Evolutionary conservation across 2,797 vertebrate species (phyloP).

Genomic region (Sternotherus odoratus): DNA sequence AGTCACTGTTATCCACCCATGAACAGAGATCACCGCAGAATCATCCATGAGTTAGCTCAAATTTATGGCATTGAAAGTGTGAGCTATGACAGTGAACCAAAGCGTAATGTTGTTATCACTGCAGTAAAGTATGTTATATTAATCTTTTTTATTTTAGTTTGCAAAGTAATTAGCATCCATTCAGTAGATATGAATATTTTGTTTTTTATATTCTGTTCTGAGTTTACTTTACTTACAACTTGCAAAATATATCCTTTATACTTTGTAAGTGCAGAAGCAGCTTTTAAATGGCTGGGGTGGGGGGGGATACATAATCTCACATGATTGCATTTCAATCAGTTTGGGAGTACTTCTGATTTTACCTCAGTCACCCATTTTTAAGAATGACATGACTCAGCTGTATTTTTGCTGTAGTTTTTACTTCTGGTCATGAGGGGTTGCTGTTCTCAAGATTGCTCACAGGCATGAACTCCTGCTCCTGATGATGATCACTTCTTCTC

Average conservation of each 20-base stretch:
- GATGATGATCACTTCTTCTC: not conserved
- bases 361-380: not conserved
- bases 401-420: not conserved
- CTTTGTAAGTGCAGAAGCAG: not conserved
- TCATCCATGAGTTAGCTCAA: slow-evolving; percentile 96
- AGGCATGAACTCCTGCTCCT: not conserved
- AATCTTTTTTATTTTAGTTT: slow-evolving; percentile 5
- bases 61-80: slow-evolving; percentile 93
- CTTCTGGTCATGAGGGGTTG: not conserved
- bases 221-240: slow-evolving; percentile 6
- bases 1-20: slow-evolving; percentile 96
- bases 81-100: slow-evolving; percentile 98
- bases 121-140: slow-evolving; percentile 85
- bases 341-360: not conserved
- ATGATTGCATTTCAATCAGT: not conserved
- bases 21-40: slow-evolving; percentile 95
- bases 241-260: not conserved
- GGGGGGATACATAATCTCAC: not conserved
- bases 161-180: not conserved
- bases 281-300: not conserved
- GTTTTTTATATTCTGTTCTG: not conserved
- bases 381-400: not conserved
- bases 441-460: not conserved
- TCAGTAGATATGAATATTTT: not conserved
- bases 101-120: slow-evolving; percentile 95